A percentile compares a stretch with the other conserved stretches of the same genome.
Conservation (phyloP, 2,797 vertebrate species). For the Sebastolobus altivelis region DNA sequence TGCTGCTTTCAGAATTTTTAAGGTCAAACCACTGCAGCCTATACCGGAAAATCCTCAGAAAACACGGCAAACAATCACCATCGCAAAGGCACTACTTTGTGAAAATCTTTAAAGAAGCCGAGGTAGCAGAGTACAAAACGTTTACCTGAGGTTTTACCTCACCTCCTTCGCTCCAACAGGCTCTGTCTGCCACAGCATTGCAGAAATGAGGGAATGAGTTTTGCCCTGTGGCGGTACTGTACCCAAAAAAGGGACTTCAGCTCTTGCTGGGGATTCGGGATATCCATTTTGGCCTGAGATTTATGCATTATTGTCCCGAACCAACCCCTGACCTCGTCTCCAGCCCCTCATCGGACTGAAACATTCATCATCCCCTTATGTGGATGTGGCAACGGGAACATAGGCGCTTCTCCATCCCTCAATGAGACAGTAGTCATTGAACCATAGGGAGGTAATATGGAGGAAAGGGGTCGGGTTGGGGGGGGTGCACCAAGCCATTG, state of each 20-base stretch:
- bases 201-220: slow-evolving; percentile 27
- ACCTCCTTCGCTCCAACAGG: neutral
- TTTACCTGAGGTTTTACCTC: slow-evolving; percentile 8
- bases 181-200: neutral
- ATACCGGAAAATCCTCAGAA: neutral
- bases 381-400: slow-evolving; percentile 18
- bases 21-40: neutral
- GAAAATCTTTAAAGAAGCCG: neutral
- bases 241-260: neutral
- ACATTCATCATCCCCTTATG: slow-evolving; percentile 50
- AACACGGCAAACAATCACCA: neutral
- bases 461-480: neutral
- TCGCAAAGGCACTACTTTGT: neutral
- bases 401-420: slow-evolving; percentile 28
- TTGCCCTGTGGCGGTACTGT: slow-evolving; percentile 4
- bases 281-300: slow-evolving; percentile 34
- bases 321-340: slow-evolving; percentile 8
- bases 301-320: slow-evolving; percentile 36
- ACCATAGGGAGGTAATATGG: slow-evolving; percentile 36
- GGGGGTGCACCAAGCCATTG: slow-evolving; percentile 12
- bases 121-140: neutral
- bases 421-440: slow-evolving; percentile 51
- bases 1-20: neutral
- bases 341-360: slow-evolving; percentile 13
- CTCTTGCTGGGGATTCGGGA: slow-evolving; percentile 28